A percentile compares a stretch with the other conserved stretches of the same genome.
phyloP scores from a whole-genome alignment of 2,888 invertebrate species.

The Trissolcus brochymenae region DNA sequence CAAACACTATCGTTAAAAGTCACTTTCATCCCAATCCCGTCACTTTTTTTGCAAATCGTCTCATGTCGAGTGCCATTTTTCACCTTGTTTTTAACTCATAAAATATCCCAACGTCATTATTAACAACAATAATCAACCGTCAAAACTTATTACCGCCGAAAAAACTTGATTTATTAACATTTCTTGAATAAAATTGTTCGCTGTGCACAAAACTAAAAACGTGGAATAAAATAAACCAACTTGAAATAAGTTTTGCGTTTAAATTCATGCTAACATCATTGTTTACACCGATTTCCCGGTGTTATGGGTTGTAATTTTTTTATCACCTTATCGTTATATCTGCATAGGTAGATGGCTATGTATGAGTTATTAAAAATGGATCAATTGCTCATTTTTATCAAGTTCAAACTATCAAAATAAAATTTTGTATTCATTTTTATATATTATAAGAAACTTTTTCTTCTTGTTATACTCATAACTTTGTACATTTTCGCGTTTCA shows the following conservation, averaged over 20 bases:
- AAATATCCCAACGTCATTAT: slow-evolving; percentile 17
- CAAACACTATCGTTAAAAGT: slow-evolving; percentile 55
- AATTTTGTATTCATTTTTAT: too few species aligned
- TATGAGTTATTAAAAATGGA: too few species aligned
- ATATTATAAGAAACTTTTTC: too few species aligned
- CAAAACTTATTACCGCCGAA: slow-evolving; percentile 35
- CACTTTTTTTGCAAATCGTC: slow-evolving; percentile 40
- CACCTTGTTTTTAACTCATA: neutral
- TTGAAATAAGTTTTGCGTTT: neutral
- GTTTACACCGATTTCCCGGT: too few species aligned
- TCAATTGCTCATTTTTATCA: too few species aligned
- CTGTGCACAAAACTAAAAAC: slow-evolving; percentile 10
- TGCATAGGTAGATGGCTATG: too few species aligned
- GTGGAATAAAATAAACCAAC: slow-evolving; percentile 11
- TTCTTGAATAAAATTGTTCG: slow-evolving; percentile 15
- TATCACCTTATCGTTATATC: too few species aligned
- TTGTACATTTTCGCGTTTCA: too few species aligned
- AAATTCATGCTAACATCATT: too few species aligned
- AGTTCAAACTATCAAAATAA: too few species aligned
- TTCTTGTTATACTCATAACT: too few species aligned
- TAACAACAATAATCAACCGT: slow-evolving; percentile 42
- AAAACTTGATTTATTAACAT: slow-evolving; percentile 31
- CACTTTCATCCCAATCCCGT: slow-evolving; percentile 47
- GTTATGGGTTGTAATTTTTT: too few species aligned
- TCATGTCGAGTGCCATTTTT: neutral